Percentiles rank a stretch among this genome's conserved stretches.
These are phyloP conservation scores for Acropternis orthonyx DNA, from an alignment of 2,797 vertebrate genomes.

Conservation along the genomic window DNA sequence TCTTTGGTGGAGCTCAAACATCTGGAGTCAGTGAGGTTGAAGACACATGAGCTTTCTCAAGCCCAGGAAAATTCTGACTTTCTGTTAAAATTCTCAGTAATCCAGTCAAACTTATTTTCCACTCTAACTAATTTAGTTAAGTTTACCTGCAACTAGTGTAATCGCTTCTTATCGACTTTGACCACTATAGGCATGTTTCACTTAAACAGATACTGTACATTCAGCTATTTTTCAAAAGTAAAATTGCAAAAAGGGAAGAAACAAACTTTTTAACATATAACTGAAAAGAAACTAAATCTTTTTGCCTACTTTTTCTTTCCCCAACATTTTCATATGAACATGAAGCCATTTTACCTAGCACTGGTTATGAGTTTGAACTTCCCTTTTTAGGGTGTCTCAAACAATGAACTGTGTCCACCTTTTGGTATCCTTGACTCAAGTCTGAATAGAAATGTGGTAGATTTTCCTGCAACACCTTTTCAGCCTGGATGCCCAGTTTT, in stretches of 20 bases:
- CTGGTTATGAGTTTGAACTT: neutral
- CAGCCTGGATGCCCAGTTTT: neutral
- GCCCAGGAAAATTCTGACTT: neutral
- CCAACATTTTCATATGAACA: neutral
- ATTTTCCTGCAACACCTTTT: neutral
- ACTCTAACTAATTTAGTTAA: neutral
- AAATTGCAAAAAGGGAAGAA: neutral
- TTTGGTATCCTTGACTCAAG: neutral
- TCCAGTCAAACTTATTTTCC: neutral
- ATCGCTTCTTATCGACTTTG: neutral
- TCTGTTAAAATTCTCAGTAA: neutral
- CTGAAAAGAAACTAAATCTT: neutral
- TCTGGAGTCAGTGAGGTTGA: neutral
- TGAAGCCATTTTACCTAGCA: neutral
- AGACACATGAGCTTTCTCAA: neutral
- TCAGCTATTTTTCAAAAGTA: neutral
- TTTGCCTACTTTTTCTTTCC: neutral
- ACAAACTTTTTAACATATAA: neutral
- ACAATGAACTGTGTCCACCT: neutral
- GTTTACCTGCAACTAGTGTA: neutral
- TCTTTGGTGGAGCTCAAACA: neutral
- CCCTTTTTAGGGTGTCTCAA: neutral
- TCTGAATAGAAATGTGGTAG: neutral
- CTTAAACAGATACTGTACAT: neutral
- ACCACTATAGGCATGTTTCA: neutral